Percentiles rank a stretch among this genome's conserved stretches.
These are phyloP conservation scores for Punctoribates punctum DNA, from an alignment of 2,888 invertebrate species.

Conservation along the genomic window DNA sequence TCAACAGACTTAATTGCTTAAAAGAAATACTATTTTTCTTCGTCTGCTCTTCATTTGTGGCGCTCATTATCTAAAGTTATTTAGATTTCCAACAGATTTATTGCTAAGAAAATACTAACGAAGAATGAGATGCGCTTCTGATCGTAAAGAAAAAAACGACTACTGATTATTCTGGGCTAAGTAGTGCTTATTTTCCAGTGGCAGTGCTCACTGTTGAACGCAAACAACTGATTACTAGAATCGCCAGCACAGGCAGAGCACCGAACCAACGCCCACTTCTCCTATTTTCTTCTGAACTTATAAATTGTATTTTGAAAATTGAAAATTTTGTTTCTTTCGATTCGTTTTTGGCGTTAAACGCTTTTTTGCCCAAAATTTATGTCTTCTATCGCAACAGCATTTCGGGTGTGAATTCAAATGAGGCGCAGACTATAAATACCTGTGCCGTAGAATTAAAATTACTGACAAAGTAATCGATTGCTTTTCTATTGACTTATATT, in stretches of 20 bases:
- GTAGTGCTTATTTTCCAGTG: background rate
- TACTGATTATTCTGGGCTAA: background rate
- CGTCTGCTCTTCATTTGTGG: background rate
- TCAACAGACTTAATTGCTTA: no score
- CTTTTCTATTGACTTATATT: slow-evolving; percentile 4
- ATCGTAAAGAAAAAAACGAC: background rate
- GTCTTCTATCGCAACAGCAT: background rate
- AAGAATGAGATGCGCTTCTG: background rate
- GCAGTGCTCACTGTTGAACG: background rate
- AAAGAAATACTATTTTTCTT: no score
- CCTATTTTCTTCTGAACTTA: background rate
- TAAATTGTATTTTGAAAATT: slow-evolving; percentile 15
- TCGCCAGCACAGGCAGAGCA: background rate
- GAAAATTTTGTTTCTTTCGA: background rate
- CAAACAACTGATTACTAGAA: background rate
- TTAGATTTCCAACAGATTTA: background rate
- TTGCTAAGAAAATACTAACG: background rate
- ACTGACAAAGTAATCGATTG: no score
- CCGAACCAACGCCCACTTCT: slow-evolving; percentile 3
- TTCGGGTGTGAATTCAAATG: slow-evolving; percentile 4
- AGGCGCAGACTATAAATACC: background rate
- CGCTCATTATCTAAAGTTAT: background rate
- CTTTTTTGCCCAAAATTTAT: background rate
- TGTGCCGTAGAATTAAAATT: no score
- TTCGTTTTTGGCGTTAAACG: background rate